Evolutionary conservation across 2,888 invertebrate species (phyloP).

Genomic region (Brachyptera risi): DNA sequence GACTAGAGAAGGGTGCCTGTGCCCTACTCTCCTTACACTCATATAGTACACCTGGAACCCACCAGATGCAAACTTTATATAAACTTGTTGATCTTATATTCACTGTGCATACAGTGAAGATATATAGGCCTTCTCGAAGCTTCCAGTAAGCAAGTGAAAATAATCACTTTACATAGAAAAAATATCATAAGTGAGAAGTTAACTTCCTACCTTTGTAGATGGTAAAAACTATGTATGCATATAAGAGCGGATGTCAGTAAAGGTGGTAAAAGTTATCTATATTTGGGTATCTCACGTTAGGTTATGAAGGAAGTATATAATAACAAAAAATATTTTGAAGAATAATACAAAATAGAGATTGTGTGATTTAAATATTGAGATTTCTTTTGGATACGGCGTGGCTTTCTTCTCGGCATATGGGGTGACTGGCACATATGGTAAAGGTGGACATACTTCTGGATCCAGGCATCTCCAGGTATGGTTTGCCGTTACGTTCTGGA

Average conservation of each 20-base stretch:
- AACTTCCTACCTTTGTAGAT: slow-evolving; percentile 2
- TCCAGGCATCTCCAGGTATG: too few species aligned
- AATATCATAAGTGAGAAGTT: background rate
- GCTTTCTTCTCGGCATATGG: background rate
- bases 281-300: slow-evolving; percentile 16
- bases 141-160: background rate
- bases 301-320: too few species aligned
- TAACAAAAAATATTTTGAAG: background rate
- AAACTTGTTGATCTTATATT: background rate
- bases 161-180: background rate
- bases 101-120: background rate
- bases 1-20: background rate
- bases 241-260: slow-evolving; percentile 6
- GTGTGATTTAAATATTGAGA: slow-evolving; percentile 16
- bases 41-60: background rate
- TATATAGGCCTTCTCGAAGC: background rate
- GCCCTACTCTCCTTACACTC: too few species aligned
- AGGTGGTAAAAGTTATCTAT: background rate
- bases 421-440: background rate
- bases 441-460: background rate
- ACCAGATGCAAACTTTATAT: background rate
- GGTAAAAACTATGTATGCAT: slow-evolving; percentile 9
- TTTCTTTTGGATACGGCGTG: background rate
- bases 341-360: slow-evolving; percentile 3
- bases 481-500: too few species aligned